Evolutionary conservation across 2,797 vertebrate species (phyloP).

Genomic region (Oreochromis mossambicus): DNA sequence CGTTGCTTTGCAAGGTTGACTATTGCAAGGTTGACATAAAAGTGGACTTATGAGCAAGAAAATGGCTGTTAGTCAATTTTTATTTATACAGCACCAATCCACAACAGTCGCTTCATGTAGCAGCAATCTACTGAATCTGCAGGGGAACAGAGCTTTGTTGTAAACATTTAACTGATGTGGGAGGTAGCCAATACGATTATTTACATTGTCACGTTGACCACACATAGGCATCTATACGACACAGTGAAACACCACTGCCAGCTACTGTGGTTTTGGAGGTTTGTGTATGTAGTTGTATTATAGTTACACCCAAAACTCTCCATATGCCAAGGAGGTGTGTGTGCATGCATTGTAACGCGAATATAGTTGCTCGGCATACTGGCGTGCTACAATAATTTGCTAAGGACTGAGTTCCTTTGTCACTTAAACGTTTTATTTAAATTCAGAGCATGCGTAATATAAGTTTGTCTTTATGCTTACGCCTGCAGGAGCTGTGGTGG

Average conservation of each 20-base stretch:
- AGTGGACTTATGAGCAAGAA: not conserved
- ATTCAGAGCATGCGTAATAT: not conserved
- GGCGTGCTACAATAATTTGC: not conserved
- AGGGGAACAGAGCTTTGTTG: not conserved
- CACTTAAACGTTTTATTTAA: not conserved
- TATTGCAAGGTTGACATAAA: not conserved
- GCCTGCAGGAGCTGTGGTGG: not conserved
- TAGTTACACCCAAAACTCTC: not conserved
- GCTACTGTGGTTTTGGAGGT: slow-evolving; percentile 1
- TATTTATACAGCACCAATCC: not conserved
- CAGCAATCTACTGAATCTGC: not conserved
- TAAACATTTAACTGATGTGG: not conserved
- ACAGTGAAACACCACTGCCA: not conserved
- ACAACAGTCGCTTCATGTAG: not conserved
- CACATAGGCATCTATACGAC: not conserved
- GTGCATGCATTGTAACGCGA: not conserved
- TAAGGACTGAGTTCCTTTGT: not conserved
- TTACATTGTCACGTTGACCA: not conserved
- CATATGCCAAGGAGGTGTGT: not conserved
- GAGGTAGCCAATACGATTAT: not conserved
- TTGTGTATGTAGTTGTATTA: not conserved
- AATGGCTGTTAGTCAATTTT: not conserved
- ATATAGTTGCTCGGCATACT: not conserved
- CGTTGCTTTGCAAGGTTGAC: not conserved
- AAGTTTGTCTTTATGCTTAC: not conserved